Evolutionary conservation across 1,140 invertebrate genomes (phyloP), one percentile per base, ranked within the genome.

Genomic region (Ruditapes philippinarum): DNA sequence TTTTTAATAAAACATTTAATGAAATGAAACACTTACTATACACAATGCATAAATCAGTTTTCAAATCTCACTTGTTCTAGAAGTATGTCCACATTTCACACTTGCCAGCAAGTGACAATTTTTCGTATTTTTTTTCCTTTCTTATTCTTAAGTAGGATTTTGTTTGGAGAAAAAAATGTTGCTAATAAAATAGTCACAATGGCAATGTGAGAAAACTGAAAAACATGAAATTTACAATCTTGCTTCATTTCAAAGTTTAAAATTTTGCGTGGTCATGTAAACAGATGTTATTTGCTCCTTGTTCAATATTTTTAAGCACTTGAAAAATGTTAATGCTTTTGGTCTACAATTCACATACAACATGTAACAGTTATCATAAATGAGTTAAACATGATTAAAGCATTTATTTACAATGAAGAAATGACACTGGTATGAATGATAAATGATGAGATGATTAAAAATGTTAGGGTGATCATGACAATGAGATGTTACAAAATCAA

Each of bases 1-100:
- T 49, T 76, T n/a, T 54, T 17, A 51, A 14, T 78, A 51, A 78
- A 78, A 78, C 74, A 78, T 78, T 78, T 78, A 78, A 78, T 78
- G 74, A 78, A 57, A 57, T 31, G 49, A 78, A 78, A 36, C 3
- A 54, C 17, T 36, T 54, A 78, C 74, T 78, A 78, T 78, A 78
- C 74, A 78, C 45, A 70, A 70, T 70, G 65, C 9, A 70, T 7
- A 78, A 51, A 51, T 74, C 70, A 74, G 25, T 74, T 19, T 54
- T 31, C 33, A 36, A 54, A 74, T 74, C 17, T 2, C 17, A 40
- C 49, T 25, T n/a, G 22, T 49, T 49, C 17, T 2, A 2, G 3
- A 3, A 38, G 31, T 45, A 22, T 45, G n/a, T 49, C 49, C 49
- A n/a, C 5, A 22, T 42, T 45, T 42, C n/a, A 49, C 70, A 74